These are phyloP conservation scores for Naso thynnoides DNA, from an alignment of 2,797 vertebrate genomes.

Conservation along the genomic window DNA sequence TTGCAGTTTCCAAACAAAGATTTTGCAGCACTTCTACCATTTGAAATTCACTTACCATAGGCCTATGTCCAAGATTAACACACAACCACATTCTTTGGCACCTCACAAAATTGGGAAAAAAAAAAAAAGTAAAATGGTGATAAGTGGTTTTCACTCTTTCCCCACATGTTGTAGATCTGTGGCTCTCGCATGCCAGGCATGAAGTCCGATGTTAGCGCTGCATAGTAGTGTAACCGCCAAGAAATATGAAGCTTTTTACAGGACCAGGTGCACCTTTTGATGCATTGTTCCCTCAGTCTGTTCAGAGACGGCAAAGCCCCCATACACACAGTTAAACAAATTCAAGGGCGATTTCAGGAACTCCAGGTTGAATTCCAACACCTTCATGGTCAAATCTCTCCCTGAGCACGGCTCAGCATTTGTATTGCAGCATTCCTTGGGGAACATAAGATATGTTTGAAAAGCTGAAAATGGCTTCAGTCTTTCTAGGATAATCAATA, in stretches of 20 bases:
- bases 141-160: conserved; percentile 43
- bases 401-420: conserved; percentile 13
- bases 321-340: conserved; percentile 44
- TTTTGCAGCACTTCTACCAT: conserved; percentile 44
- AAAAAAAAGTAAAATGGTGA: conserved; percentile 51
- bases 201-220: conserved; percentile 34
- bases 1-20: conserved; percentile 37
- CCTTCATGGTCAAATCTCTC: conserved; percentile 46
- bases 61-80: conserved; percentile 45
- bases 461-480: conserved; percentile 20
- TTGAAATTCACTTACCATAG: conserved; percentile 33
- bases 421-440: conserved; percentile 34
- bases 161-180: conserved; percentile 33
- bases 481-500: conserved; percentile 28
- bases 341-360: conserved; percentile 45
- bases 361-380: conserved; percentile 52
- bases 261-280: conserved; percentile 68
- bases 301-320: conserved; percentile 53
- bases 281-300: conserved; percentile 48
- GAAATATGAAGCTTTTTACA: conserved; percentile 50
- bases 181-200: conserved; percentile 43
- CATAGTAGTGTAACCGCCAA: conserved; percentile 33
- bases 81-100: conserved; percentile 33
- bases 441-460: conserved; percentile 31
- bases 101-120: conserved; percentile 24